phyloP scores from a whole-genome alignment of 2,797 vertebrate species.

The Sciurus vulgaris region DNA sequence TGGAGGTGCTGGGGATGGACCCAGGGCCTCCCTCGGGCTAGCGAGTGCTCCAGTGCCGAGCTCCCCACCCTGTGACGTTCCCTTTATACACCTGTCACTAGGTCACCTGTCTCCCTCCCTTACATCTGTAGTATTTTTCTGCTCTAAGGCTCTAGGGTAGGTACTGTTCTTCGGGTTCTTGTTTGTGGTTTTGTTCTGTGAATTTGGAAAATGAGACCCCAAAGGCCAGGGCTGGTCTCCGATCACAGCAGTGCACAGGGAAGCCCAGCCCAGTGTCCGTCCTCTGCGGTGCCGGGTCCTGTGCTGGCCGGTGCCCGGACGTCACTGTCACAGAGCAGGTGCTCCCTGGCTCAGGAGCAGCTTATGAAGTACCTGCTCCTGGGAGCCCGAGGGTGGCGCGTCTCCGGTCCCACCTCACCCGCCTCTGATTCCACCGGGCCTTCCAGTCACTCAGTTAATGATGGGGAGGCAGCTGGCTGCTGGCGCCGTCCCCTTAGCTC shows the following conservation, averaged over 20 bases:
- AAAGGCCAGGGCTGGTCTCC: background rate
- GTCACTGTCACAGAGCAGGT: accelerated
- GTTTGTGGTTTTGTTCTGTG: background rate
- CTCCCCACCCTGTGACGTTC: background rate
- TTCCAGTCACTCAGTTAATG: accelerated
- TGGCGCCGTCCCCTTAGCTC: background rate
- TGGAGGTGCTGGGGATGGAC: background rate
- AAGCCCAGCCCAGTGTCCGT: background rate
- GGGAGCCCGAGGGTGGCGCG: background rate
- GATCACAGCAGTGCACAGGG: background rate
- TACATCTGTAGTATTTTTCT: background rate
- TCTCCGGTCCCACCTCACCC: background rate
- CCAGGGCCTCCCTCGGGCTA: background rate
- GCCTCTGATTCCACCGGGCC: background rate
- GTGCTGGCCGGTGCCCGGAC: background rate
- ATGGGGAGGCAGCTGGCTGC: too few relatives aligned
- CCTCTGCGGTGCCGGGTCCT: accelerated
- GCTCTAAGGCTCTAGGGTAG: background rate
- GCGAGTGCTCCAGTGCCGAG: background rate
- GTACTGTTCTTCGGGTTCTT: background rate
- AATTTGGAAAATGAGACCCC: background rate
- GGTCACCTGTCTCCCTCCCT: too few relatives aligned
- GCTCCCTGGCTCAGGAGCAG: accelerated
- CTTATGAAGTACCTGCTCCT: accelerated
- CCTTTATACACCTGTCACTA: background rate